Evolutionary conservation across 2,888 invertebrate genomes (phyloP), one percentile per base, ranked within the genome.

Genomic region (Candidula unifasciata): DNA sequence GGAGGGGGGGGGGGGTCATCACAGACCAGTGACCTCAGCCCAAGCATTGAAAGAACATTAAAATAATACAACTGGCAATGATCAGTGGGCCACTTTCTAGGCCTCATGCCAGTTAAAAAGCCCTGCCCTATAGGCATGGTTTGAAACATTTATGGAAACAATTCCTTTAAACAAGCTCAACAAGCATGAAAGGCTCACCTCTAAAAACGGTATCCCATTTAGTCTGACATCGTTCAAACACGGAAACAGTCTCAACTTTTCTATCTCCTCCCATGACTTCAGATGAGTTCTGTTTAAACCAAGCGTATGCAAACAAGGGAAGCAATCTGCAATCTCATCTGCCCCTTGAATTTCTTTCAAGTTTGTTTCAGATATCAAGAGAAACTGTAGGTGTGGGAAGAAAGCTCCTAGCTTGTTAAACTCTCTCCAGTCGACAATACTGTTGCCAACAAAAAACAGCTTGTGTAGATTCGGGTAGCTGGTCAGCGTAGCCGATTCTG

Each of bases 361-460:
- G 35, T 92, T 89, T 85, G 92, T 93, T 77, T 93, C 92, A 78
- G 92, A 91, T 84, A 98, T 95, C 82, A 98, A 96, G 87, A 98
- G 94, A 2, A 96, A 96, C 93, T 97, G 96, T 90, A 98, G 94
- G 91, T 96, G 96, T 0, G 98, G 98, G 93, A 98, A 98, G 8
- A 96, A 96, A 90, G 96, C 95, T 2, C 98, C 98, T 84, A 98
- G 94, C 91, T 97, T 96, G 60, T 96, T 95, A 81, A 98, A 95
- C 93, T 97, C 97, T 87, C 94, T 94, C 98, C 98, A 98, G 89
- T 95, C 95, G 89, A 96, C 95, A n/a, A 98, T 95, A 0, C 96
- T 96, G 94, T 98, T 98, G 60, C 97, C 97, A 87, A 96, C 97
- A 91, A 98, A 97, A 93, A 97, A 97, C 30, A 98, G 95, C 90